Evolutionary conservation across 2,888 invertebrate species (phyloP), one percentile per base, ranked within the genome.

Genomic region (Pollenia angustigena): DNA sequence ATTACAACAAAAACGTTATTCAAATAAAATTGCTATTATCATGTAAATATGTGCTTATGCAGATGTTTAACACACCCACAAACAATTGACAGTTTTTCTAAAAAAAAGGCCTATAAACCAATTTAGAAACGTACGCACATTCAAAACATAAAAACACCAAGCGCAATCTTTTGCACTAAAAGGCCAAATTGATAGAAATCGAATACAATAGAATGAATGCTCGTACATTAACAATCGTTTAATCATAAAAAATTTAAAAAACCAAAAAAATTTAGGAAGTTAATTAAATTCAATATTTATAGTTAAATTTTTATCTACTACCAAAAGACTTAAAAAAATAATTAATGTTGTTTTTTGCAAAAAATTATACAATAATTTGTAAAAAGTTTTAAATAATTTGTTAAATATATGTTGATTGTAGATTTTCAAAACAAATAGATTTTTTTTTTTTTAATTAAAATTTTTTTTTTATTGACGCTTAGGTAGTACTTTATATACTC

Each of bases 31-130:
- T 66, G 14, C 48, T 66, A 66, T 66, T 23, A 14, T 14, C 3
- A 48, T 66, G 48, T 66, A 66, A 66, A 66, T 23, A n/a, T n/a
- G n/a, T 18, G 18, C 18, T 18, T 66, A 48, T 10, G 32, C 2
- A 60, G 23, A 10, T n/a, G 42, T 9, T n/a, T 9, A 60, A 46
- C 12, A 62, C n/a, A 42, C 14, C 14, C 40, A 66, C 46, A 66
- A 40, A 14, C 32, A 48, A 48, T 66, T 23, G 23, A n/a, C 42
- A 62, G 42, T 9, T 23, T 60, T 68, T 1, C 48, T 66, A 12
- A 7, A 42, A 23, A 66, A 68, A 68, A 48, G 66, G 32, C 46
- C 66, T 68, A 68, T 14, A 68, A 68, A n/a, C 48, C 66, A 68
- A 50, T 32, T 68, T 68, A 32, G 14, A 9, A 32, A 48, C 44